Evolutionary conservation across 2,888 invertebrate genomes (phyloP).

Genomic region (Caenorhabditis panamensis): DNA sequence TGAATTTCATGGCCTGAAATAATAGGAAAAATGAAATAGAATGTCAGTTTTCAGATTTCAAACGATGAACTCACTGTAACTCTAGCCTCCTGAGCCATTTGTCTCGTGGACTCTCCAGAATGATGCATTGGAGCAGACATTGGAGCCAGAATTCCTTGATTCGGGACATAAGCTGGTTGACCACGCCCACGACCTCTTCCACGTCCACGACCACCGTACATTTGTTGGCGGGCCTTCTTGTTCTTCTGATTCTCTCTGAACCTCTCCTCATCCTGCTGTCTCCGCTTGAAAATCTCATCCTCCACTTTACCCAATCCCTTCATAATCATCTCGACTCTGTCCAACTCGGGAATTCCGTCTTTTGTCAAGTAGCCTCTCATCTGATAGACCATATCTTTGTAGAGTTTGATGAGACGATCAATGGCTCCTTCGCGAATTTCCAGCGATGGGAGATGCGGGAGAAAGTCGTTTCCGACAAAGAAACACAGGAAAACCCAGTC

Average conservation of each 20-base stretch:
- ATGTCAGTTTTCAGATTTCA: background rate
- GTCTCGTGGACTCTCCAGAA: slow-evolving; percentile 65
- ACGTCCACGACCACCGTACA: slow-evolving; percentile 68
- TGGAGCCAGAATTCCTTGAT: slow-evolving; percentile 65
- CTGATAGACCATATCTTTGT: slow-evolving; percentile 85
- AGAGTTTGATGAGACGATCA: slow-evolving; percentile 90
- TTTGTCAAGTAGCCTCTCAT: slow-evolving; percentile 88
- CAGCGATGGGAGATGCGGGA: slow-evolving; percentile 96
- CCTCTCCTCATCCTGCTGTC: slow-evolving; percentile 83
- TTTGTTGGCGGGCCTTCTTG: slow-evolving; percentile 82
- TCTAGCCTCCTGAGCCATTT: slow-evolving; percentile 70
- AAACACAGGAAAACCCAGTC: slow-evolving; percentile 99
- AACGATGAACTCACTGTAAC: background rate
- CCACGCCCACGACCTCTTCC: slow-evolving; percentile 28
- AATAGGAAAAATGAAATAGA: background rate
- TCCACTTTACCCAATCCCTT: slow-evolving; percentile 92
- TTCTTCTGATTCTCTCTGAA: slow-evolving; percentile 84
- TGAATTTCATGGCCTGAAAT: slow-evolving; percentile 53
- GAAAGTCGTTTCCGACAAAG: slow-evolving; percentile 95
- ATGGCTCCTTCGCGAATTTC: slow-evolving; percentile 90
- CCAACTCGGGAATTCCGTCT: slow-evolving; percentile 93
- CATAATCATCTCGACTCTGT: slow-evolving; percentile 95
- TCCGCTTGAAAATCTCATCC: slow-evolving; percentile 95
- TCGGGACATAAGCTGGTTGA: slow-evolving; percentile 66
- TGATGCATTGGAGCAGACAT: slow-evolving; percentile 52